Conservation (phyloP, 2,888 invertebrate species). For the Dicycla oo region DNA sequence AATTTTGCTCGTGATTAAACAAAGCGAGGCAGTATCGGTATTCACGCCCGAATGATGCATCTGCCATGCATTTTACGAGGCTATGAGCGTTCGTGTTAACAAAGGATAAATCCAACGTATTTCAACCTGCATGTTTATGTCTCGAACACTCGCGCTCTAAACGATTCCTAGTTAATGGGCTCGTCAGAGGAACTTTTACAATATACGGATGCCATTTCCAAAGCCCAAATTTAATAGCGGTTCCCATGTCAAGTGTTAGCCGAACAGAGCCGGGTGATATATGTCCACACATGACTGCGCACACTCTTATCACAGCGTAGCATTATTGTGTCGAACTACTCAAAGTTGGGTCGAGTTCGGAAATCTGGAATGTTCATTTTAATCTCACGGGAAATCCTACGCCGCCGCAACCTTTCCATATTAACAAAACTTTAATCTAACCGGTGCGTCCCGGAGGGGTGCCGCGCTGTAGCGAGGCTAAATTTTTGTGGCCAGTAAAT, state of each 20-base stretch:
- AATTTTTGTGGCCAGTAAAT: constrained; percentile 85
- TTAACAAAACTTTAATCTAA: constrained; percentile 85
- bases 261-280: constrained; percentile 53
- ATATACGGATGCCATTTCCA: constrained; percentile 68
- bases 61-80: background rate
- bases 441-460: constrained; percentile 72
- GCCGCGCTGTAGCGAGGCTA: constrained; percentile 70
- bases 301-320: constrained; percentile 70
- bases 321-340: constrained; percentile 66
- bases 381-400: constrained; percentile 80
- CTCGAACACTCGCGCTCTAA: constrained; percentile 35
- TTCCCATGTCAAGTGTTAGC: constrained; percentile 60
- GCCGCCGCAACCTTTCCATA: constrained; percentile 78
- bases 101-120: constrained; percentile 6
- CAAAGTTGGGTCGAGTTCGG: constrained; percentile 67
- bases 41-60: background rate
- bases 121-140: constrained; percentile 17
- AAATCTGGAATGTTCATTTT: constrained; percentile 77
- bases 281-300: constrained; percentile 63
- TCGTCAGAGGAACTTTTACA: constrained; percentile 70
- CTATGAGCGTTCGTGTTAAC: background rate
- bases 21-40: background rate
- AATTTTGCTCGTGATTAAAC: constrained; percentile 4
- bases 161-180: constrained; percentile 56
- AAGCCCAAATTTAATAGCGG: constrained; percentile 70